Conservation (phyloP, 2,888 invertebrate species). For the Nomada lathburiana region DNA sequence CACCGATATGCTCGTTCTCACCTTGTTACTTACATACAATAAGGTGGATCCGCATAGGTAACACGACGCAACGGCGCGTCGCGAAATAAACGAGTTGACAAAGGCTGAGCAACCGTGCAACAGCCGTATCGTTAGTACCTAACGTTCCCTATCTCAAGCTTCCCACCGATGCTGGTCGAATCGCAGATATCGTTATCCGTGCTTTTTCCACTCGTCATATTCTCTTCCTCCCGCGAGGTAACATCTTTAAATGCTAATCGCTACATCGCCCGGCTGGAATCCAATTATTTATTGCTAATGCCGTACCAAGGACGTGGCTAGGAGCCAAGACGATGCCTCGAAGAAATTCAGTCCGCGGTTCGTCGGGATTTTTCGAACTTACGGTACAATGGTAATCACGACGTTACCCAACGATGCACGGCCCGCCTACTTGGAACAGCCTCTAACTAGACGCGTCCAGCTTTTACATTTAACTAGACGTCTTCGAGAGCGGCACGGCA, state of each 20-base stretch:
- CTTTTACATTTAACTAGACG: not conserved
- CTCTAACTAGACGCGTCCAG: not conserved
- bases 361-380: not conserved
- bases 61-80: constrained; percentile 44
- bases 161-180: constrained; percentile 32
- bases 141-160: constrained; percentile 43
- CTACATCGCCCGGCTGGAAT: constrained; percentile 28
- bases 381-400: not conserved
- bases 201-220: constrained; percentile 24
- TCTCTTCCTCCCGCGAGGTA: constrained; percentile 7
- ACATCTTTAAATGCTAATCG: constrained; percentile 56
- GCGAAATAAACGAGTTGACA: constrained; percentile 66
- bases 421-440: not conserved
- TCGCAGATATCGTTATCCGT: constrained; percentile 40
- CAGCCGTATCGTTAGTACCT: constrained; percentile 39
- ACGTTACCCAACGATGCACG: not conserved
- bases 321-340: not conserved
- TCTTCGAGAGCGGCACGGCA: too few relatives aligned
- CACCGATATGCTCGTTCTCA: constrained; percentile 60
- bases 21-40: constrained; percentile 66
- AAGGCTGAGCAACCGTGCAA: constrained; percentile 55
- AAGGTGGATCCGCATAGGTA: constrained; percentile 49
- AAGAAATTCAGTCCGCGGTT: not conserved
- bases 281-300: constrained; percentile 46
- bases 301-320: constrained; percentile 2